phyloP scores from a whole-genome alignment of 2,797 vertebrate genomes.

The Oreochromis grahami region DNA sequence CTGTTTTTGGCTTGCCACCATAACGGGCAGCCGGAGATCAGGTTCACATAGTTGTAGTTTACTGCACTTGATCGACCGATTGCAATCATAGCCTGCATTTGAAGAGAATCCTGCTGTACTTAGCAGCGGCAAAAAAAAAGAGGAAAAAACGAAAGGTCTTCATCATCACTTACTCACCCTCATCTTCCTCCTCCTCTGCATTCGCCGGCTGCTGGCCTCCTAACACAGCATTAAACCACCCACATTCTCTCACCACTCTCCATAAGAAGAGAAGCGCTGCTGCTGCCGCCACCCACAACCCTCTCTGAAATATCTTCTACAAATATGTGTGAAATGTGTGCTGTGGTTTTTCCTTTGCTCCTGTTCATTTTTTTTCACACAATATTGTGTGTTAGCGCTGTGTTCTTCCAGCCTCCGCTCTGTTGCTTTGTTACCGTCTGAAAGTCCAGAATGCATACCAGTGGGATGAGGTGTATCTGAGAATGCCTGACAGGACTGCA shows the following conservation, averaged over 20 bases:
- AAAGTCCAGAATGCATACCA: conserved; percentile 52
- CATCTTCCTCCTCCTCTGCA: conserved; percentile 69
- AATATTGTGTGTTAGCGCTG: background rate
- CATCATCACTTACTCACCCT: conserved; percentile 56
- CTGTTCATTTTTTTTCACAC: background rate
- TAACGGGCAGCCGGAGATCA: background rate
- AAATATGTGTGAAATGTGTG: conserved; percentile 20
- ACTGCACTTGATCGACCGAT: background rate
- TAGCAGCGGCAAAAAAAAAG: conserved; percentile 5
- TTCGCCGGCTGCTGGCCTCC: conserved; percentile 45
- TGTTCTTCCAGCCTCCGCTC: conserved; percentile 2
- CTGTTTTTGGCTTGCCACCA: background rate
- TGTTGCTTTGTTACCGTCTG: conserved; percentile 3
- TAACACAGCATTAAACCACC: conserved; percentile 54
- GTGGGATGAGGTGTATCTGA: conserved; percentile 42
- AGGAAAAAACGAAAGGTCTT: conserved; percentile 34
- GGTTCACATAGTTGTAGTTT: background rate
- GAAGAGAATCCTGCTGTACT: conserved; percentile 2
- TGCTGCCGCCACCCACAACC: conserved; percentile 46
- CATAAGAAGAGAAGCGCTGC: conserved; percentile 14
- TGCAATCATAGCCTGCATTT: background rate
- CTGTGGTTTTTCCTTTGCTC: background rate
- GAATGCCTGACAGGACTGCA: conserved; percentile 40
- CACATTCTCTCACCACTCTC: conserved; percentile 53
- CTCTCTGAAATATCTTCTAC: conserved; percentile 42